Evolutionary conservation across 2,888 invertebrate genomes (phyloP), one percentile per base, ranked within the genome.

Genomic region (Schrankia costaestrigalis): DNA sequence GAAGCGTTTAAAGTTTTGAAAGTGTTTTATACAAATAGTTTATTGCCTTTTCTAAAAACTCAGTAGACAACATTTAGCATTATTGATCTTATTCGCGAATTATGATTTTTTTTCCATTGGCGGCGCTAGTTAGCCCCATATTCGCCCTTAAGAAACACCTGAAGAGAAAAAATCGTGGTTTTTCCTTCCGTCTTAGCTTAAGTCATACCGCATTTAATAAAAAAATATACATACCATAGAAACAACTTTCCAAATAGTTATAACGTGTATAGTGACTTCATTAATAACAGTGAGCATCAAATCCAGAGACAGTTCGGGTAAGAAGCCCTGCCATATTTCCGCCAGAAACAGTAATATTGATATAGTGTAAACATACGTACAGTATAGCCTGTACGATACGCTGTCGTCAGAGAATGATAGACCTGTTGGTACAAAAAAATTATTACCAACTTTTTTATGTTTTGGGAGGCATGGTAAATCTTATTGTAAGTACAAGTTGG

Each of bases 211-310:
- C 8, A 21, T 3, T 3, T 7, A n/a, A n/a, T 21, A 21, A 13
- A 21, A 22, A n/a, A 11, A 12, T 18, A 23, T 6, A 36, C 50
- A 65, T 59, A 84, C 85, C 78, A 77, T 68, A 29, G 56, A 75
- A 31, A 52, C 58, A 33, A 73, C 69, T 46, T 79, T 78, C 42
- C 62, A 78, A 13, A 75, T 35, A 3, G 77, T 66, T 2, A 76
- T 64, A 0, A 70, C 30, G 28, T 84, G 81, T 32, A 83, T 80
- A 0, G 74, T 42, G 4, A 67, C 54, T 6, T 67, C 64, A 26
- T 77, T 82, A 15, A 76, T 50, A 25, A 66, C 63, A n/a, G 69
- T 74, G 4, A 72, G 71, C 3, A 76, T 41, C 5, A 57, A 68
- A n/a, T 82, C 78, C 7, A 82, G 41, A 11, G 46, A 63, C 25